Evolutionary conservation across 2,113 vertebrate genomes (phyloP).

Genomic region (Tupaia chinensis): DNA sequence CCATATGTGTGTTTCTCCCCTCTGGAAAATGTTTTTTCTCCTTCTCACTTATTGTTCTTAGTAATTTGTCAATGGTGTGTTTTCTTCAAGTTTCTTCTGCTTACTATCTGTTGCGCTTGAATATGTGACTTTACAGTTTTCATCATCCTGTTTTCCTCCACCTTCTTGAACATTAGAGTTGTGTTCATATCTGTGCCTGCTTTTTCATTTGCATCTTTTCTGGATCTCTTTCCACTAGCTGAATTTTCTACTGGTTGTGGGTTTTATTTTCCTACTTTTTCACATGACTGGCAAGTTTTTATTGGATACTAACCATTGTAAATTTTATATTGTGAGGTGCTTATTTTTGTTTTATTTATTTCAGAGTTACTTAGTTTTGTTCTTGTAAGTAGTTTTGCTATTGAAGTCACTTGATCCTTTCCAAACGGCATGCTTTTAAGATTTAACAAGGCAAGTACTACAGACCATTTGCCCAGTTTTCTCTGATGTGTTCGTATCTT

Average conservation of each 20-base stretch:
- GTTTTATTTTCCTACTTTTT: background rate
- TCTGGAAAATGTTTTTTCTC: background rate
- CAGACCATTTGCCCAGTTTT: background rate
- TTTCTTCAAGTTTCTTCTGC: background rate
- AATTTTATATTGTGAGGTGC: background rate
- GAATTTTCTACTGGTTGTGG: background rate
- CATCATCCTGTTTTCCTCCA: background rate
- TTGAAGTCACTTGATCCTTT: background rate
- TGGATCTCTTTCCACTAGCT: background rate
- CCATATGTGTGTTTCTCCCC: background rate
- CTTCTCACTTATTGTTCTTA: slow-evolving; percentile 18
- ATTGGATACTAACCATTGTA: background rate
- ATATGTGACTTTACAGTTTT: background rate
- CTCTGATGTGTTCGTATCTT: background rate
- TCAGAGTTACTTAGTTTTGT: background rate
- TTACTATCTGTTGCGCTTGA: background rate
- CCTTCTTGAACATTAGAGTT: background rate
- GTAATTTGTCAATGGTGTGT: background rate
- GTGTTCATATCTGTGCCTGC: background rate
- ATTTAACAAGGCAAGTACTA: background rate
- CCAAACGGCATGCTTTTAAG: background rate
- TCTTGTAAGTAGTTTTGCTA: background rate
- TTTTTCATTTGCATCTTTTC: background rate
- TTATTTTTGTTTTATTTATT: background rate
- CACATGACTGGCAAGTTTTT: background rate